phyloP scores from a whole-genome alignment of 2,797 vertebrate genomes.

The Buceros bicornis region DNA sequence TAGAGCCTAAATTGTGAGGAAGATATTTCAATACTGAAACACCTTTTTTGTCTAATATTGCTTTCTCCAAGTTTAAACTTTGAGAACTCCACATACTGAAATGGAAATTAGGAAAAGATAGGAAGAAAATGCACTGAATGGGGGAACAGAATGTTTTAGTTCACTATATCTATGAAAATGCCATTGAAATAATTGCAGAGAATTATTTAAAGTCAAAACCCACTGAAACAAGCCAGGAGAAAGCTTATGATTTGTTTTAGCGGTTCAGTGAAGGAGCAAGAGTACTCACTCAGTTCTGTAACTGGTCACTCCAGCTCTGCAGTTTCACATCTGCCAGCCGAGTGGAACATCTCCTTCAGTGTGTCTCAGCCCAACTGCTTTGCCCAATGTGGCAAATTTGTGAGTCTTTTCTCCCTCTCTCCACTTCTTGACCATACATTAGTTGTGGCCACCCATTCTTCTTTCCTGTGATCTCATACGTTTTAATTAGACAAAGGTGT shows the following conservation, averaged over 20 bases:
- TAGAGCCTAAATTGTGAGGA: background rate
- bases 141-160: background rate
- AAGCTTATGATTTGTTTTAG: background rate
- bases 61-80: background rate
- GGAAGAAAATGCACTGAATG: background rate
- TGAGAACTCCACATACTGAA: background rate
- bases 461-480: background rate
- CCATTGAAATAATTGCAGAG: background rate
- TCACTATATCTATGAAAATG: rapidly evolving
- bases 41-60: background rate
- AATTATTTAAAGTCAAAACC: background rate
- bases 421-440: background rate
- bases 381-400: background rate
- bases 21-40: background rate
- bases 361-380: background rate
- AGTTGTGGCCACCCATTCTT: background rate
- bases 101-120: background rate
- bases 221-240: background rate
- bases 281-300: background rate
- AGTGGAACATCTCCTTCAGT: background rate
- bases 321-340: background rate
- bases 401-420: background rate
- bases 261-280: background rate
- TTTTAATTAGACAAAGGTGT: background rate
- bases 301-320: background rate